Evolutionary conservation across 2,797 vertebrate species (phyloP), one percentile per base, ranked within the genome.

Genomic region (Acestrorhynchus altus): DNA sequence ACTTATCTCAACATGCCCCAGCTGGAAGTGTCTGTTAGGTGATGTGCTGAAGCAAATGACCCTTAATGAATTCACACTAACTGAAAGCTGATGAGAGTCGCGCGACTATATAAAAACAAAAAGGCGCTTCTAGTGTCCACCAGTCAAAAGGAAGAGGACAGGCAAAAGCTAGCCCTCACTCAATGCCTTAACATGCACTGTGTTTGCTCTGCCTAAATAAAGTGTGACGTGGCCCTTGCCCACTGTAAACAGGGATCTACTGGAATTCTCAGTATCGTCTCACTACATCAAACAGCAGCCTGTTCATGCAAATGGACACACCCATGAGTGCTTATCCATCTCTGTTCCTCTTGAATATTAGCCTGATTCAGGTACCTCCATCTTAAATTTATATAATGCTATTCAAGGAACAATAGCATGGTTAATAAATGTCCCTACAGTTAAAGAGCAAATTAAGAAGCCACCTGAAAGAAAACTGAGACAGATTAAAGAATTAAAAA

Each of bases 41-140:
- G 46, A 44, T 47, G 35, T 22, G 15, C 15, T 46, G 12, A 61
- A 61, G 73, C 35, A 79, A 77, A 72, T 64, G 44, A 47, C 54
- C 71, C 49, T 72, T 77, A 68, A 80, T 72, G 59, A 56, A 82
- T 77, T 60, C 61, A 70, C 68, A 59, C 49, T 73, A 16, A 56
- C 42, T 69, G 64, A 66, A 39, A 15, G 46, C 51, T 10, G 31
- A 73, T 26, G 31, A 72, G 31, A 72, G 72, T 0, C 12, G 74
- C 31, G 47, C 49, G 1, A 52, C 39, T 13, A 39, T 9, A 44
- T 26, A 28, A 35, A 39, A 11, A 70, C 9, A 52, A 16, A 54
- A 22, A 20, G 51, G 63, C 40, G 71, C n/a, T 40, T 31, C 57
- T 8, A 16, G 52, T 24, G 52, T 40, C 46, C 16, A 8, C 15